A percentile compares a stretch with the other conserved stretches of the same genome.
phyloP scores from a whole-genome alignment of 2,797 vertebrate species.

The Parambassis ranga region DNA sequence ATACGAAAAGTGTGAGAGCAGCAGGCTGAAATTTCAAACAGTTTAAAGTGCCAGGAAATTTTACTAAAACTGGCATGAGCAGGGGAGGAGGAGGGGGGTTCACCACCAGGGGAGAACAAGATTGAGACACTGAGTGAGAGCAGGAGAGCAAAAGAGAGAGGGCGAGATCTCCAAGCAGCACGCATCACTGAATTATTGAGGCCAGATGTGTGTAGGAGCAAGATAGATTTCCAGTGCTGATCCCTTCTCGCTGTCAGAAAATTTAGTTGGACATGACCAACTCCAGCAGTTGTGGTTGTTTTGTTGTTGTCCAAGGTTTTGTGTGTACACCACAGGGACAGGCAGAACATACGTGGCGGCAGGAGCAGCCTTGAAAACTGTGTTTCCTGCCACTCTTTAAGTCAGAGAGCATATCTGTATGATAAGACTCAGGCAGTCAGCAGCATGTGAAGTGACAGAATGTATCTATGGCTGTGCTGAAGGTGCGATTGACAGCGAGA shows the following conservation, averaged over 20 bases:
- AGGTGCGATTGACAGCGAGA: neutral
- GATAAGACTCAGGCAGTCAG: constrained; percentile 10
- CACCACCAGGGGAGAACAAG: constrained; percentile 26
- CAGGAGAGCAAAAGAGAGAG: constrained; percentile 15
- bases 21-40: constrained; percentile 38
- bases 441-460: constrained; percentile 22
- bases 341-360: constrained; percentile 17
- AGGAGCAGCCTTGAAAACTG: constrained; percentile 3
- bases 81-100: neutral
- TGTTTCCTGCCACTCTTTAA: constrained; percentile 5
- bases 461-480: constrained; percentile 30
- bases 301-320: constrained; percentile 47
- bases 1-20: constrained; percentile 20
- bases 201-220: constrained; percentile 55
- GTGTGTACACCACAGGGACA: neutral
- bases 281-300: constrained; percentile 39
- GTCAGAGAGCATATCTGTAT: neutral
- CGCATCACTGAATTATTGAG: constrained; percentile 70
- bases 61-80: constrained; percentile 23
- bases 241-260: constrained; percentile 66
- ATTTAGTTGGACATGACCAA: constrained; percentile 64
- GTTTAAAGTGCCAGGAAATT: constrained; percentile 26
- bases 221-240: constrained; percentile 62
- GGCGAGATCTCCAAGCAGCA: constrained; percentile 44
- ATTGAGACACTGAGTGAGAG: constrained; percentile 31